Percentiles rank a stretch among this genome's conserved stretches.
These are phyloP conservation scores for Drosophila stalkeri DNA, from an alignment of 2,888 invertebrate genomes.

Conservation along the genomic window DNA sequence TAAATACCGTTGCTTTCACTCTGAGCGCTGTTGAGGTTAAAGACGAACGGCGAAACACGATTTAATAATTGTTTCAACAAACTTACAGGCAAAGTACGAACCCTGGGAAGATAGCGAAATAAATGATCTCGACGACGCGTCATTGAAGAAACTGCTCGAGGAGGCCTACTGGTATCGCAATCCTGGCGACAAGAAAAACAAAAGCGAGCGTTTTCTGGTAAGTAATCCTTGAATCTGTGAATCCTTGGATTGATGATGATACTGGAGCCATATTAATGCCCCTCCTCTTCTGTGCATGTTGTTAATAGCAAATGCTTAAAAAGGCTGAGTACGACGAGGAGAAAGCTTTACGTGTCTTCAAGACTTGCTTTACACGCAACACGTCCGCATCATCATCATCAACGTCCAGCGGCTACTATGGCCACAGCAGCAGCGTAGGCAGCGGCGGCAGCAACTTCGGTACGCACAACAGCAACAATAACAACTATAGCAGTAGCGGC, in stretches of 20 bases:
- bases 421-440: constrained; percentile 40
- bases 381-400: constrained; percentile 72
- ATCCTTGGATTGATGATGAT: too few species aligned
- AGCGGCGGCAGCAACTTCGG: constrained; percentile 30
- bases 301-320: constrained; percentile 89
- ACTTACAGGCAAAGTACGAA: constrained; percentile 73
- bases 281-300: background rate
- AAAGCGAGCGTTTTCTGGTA: constrained; percentile 93
- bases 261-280: background rate
- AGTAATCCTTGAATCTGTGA: constrained; percentile 43
- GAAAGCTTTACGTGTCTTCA: constrained; percentile 79
- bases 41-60: background rate
- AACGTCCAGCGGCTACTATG: constrained; percentile 74
- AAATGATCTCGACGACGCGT: constrained; percentile 90
- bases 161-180: constrained; percentile 94
- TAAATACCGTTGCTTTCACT: constrained; percentile 3
- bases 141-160: constrained; percentile 91
- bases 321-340: constrained; percentile 91
- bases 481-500: constrained; percentile 37
- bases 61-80: background rate
- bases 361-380: constrained; percentile 81
- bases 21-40: constrained; percentile 50
- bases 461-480: constrained; percentile 33
- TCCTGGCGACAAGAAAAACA: constrained; percentile 93
- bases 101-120: constrained; percentile 84